Conservation (phyloP, 2,888 invertebrate genomes). For the Hyposoter dolosus region DNA sequence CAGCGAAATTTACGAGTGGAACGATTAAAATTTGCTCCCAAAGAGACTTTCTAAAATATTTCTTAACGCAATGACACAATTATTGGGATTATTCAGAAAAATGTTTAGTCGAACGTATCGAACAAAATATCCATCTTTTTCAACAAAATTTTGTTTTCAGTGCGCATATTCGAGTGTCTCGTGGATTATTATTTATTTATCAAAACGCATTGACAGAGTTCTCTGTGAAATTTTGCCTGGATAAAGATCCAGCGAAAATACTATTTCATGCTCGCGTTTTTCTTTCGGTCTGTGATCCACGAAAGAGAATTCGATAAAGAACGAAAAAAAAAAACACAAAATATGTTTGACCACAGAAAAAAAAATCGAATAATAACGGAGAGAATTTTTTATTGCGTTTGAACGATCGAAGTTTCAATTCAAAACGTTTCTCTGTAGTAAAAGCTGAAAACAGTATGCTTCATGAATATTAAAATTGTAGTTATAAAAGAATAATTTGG, state of each 20-base stretch:
- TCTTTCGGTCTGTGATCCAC: background rate
- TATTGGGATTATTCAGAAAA: too few species aligned
- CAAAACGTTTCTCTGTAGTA: background rate
- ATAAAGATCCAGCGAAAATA: background rate
- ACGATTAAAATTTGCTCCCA: too few species aligned
- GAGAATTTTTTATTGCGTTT: constrained; percentile 2
- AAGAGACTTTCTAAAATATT: too few species aligned
- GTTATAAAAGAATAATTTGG: constrained; percentile 11
- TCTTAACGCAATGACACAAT: too few species aligned
- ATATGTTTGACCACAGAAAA: background rate
- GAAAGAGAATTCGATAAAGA: background rate
- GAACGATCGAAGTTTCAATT: background rate
- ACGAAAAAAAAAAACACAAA: background rate
- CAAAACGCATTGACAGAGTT: background rate
- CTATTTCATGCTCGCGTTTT: background rate
- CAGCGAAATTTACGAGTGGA: too few species aligned
- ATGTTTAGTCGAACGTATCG: too few species aligned
- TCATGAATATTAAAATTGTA: constrained; percentile 12
- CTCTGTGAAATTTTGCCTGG: background rate
- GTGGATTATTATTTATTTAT: background rate
- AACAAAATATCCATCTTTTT: too few species aligned
- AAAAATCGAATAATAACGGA: background rate
- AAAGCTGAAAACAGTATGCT: background rate
- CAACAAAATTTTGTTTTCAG: too few species aligned
- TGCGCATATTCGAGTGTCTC: background rate